Evolutionary conservation across 2,113 vertebrate genomes (phyloP).

Genomic region (Cygnus buccinator): DNA sequence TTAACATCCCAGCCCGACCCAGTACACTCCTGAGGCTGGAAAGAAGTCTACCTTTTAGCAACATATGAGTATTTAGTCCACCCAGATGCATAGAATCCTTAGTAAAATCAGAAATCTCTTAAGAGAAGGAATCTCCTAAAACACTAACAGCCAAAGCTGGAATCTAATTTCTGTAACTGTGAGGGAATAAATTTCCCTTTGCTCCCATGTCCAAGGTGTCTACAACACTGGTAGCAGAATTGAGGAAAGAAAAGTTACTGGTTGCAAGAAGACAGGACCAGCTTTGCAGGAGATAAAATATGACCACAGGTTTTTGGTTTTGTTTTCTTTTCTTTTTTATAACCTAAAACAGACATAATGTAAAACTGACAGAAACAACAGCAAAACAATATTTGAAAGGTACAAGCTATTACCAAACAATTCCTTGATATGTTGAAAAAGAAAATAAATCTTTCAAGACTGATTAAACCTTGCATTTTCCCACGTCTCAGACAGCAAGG

Average conservation of each 20-base stretch:
- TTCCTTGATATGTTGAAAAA: not conserved
- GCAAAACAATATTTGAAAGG: not conserved
- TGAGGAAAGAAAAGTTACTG: not conserved
- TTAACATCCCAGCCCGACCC: too few relatives aligned
- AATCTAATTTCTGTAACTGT: not conserved
- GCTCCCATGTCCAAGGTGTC: accelerated
- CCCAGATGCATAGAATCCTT: not conserved
- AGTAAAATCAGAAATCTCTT: not conserved
- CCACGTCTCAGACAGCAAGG: constrained; percentile 6
- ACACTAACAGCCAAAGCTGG: not conserved
- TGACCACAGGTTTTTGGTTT: accelerated
- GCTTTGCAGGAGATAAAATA: not conserved
- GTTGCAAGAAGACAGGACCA: not conserved
- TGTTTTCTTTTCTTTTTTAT: not conserved
- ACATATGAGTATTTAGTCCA: not conserved
- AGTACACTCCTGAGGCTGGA: not conserved
- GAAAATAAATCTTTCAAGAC: not conserved
- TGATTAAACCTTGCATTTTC: not conserved
- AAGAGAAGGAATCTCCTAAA: not conserved
- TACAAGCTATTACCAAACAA: not conserved
- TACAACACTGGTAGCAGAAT: not conserved
- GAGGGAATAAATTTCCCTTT: not conserved
- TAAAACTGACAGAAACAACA: not conserved
- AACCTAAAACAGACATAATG: not conserved
- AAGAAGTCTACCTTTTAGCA: not conserved